These are phyloP conservation scores for Sycophila texana DNA, from an alignment of 2,888 invertebrate genomes.

Conservation along the genomic window DNA sequence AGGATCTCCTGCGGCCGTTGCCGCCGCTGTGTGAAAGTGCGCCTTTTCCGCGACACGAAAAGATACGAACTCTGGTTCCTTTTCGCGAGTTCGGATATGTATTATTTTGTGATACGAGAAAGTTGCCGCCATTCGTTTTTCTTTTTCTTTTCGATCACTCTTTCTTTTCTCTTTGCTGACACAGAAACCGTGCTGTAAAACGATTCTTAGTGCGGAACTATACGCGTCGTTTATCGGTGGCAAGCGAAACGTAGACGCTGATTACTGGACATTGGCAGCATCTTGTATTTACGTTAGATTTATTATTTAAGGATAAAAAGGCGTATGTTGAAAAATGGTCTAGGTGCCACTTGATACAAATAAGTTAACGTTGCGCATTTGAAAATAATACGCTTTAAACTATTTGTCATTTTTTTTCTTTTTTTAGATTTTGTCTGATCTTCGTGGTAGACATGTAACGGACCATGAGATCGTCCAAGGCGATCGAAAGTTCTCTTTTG, in stretches of 20 bases:
- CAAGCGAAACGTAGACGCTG: conserved; percentile 24
- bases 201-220: conserved; percentile 14
- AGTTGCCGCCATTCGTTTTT: conserved; percentile 36
- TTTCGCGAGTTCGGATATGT: conserved; percentile 37
- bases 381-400: background rate
- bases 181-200: conserved; percentile 40
- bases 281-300: conserved; percentile 25
- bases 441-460: conserved; percentile 19
- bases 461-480: conserved; percentile 25
- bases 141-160: conserved; percentile 18
- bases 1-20: background rate
- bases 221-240: conserved; percentile 13
- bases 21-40: conserved; percentile 16
- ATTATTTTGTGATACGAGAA: conserved; percentile 52
- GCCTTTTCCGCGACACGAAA: background rate
- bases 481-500: conserved; percentile 24
- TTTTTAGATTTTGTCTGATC: background rate
- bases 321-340: conserved; percentile 21
- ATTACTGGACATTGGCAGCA: conserved; percentile 21
- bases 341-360: conserved; percentile 12
- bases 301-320: conserved; percentile 3
- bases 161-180: conserved; percentile 14
- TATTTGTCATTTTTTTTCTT: background rate
- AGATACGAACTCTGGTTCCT: conserved; percentile 28
- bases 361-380: conserved; percentile 4